Percentiles rank a stretch among this genome's conserved stretches.
phyloP scores from a whole-genome alignment of 2,888 invertebrate species.

The Dione juno region DNA sequence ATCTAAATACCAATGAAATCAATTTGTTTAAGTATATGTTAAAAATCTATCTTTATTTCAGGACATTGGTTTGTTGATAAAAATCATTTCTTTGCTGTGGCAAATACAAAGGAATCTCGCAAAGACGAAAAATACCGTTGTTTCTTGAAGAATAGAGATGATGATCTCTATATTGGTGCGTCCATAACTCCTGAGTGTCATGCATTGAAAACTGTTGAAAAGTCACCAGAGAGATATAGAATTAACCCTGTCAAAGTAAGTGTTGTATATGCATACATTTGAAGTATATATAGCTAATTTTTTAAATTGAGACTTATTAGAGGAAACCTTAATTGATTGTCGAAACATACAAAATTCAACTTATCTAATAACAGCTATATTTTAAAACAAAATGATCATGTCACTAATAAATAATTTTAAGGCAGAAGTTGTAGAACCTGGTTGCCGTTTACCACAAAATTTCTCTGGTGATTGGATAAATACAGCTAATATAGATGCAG shows the following conservation, averaged over 20 bases:
- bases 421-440: conserved; percentile 94
- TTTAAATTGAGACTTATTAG: too few relatives aligned
- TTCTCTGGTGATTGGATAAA: conserved; percentile 98
- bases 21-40: too few relatives aligned
- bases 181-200: conserved; percentile 97
- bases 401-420: conserved; percentile 56
- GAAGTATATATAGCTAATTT: background rate
- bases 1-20: too few relatives aligned
- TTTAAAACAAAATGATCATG: background rate
- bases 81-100: conserved; percentile 98
- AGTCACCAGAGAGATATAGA: conserved; percentile 94
- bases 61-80: conserved; percentile 97
- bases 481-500: conserved; percentile 98
- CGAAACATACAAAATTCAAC: too few relatives aligned
- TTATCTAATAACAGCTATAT: too few relatives aligned
- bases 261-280: background rate
- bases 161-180: conserved; percentile 95
- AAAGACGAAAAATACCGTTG: conserved; percentile 97
- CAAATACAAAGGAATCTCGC: conserved; percentile 97
- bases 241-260: conserved; percentile 89
- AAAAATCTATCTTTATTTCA: conserved; percentile 48
- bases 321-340: too few relatives aligned
- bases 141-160: conserved; percentile 96
- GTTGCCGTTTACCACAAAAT: conserved; percentile 96
- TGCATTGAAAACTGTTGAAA: conserved; percentile 95